phyloP scores from a whole-genome alignment of 2,797 vertebrate species.

The Molothrus ater region DNA sequence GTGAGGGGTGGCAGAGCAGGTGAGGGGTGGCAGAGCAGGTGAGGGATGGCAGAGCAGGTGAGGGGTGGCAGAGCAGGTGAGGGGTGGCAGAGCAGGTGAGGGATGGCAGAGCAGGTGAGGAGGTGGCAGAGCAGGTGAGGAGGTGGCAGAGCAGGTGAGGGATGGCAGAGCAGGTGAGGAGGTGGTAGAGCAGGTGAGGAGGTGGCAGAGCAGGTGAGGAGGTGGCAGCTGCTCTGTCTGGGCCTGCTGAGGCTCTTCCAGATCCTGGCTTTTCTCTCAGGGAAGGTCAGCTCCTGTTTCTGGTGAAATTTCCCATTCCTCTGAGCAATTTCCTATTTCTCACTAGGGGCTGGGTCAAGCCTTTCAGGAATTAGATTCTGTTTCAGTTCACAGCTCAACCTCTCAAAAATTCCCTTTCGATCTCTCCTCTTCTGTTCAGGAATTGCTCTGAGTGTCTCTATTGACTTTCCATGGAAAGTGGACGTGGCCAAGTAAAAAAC shows the following conservation, averaged over 20 bases:
- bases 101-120: too few species aligned
- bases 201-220: neutral
- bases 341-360: neutral
- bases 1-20: too few species aligned
- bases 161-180: too few species aligned
- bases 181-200: too few species aligned
- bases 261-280: neutral
- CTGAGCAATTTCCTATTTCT: neutral
- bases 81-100: too few species aligned
- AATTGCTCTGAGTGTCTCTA: conserved; percentile 3
- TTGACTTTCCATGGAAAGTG: conserved; percentile 14
- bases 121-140: too few species aligned
- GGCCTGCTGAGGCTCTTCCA: neutral
- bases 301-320: neutral
- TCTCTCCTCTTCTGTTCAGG: neutral
- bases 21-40: too few species aligned
- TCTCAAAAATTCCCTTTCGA: neutral
- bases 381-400: neutral
- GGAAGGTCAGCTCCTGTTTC: neutral
- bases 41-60: too few species aligned
- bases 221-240: neutral
- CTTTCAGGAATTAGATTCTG: neutral
- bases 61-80: too few species aligned
- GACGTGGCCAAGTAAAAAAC: neutral
- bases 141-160: too few species aligned